Conservation (phyloP, 2,113 vertebrate species). For the Cephalopterus ornatus region DNA sequence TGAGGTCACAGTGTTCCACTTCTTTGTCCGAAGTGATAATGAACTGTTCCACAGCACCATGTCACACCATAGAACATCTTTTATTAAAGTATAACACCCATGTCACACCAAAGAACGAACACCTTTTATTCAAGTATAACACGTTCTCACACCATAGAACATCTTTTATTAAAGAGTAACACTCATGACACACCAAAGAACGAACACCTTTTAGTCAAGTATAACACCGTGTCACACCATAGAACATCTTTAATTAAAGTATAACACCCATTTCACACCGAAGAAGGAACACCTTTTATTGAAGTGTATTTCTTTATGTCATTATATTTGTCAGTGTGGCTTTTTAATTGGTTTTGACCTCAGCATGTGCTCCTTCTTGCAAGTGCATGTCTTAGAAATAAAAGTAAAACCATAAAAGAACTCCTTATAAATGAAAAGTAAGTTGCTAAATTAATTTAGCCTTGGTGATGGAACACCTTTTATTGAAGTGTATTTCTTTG, state of each 20-base stretch:
- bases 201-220: background rate
- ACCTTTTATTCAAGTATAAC: background rate
- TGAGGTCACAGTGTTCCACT: conserved; percentile 34
- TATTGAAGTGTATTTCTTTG: background rate
- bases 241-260: background rate
- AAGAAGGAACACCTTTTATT: background rate
- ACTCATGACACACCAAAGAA: rapidly evolving
- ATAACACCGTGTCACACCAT: background rate
- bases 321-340: background rate
- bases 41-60: background rate
- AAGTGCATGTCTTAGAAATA: background rate
- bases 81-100: background rate
- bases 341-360: background rate
- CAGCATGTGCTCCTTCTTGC: background rate
- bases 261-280: background rate
- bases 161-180: background rate
- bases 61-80: background rate
- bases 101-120: background rate
- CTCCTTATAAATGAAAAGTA: background rate
- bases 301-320: background rate
- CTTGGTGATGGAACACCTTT: background rate
- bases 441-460: background rate
- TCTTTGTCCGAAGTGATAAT: background rate
- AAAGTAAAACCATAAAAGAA: background rate
- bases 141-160: background rate